Evolutionary conservation across 2,888 invertebrate genomes (phyloP).

Genomic region (Cyaniris semiargus): DNA sequence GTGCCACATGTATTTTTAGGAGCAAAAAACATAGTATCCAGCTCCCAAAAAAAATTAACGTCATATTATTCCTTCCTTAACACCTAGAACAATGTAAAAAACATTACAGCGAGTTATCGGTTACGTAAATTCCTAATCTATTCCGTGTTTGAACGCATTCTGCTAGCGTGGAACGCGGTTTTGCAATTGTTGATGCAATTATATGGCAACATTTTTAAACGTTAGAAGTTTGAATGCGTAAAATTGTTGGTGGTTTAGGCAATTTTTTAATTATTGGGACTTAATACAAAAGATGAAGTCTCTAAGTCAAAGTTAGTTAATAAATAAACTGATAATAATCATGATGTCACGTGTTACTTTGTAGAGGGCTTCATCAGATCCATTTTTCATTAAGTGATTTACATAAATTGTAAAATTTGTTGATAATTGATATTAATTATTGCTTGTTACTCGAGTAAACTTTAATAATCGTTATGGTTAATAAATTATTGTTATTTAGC

Average conservation of each 20-base stretch:
- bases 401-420: not conserved
- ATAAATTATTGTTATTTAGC: not conserved
- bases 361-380: not conserved
- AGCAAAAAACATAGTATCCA: not conserved
- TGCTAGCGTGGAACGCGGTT: conserved; percentile 31
- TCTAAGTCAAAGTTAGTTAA: too few species aligned
- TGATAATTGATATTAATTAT: not conserved
- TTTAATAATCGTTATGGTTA: not conserved
- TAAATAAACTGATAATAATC: not conserved
- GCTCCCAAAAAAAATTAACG: not conserved
- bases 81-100: conserved; percentile 27
- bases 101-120: conserved; percentile 39
- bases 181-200: conserved; percentile 31
- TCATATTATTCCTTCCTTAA: conserved; percentile 30
- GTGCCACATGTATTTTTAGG: too few species aligned
- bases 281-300: not conserved
- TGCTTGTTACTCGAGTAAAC: not conserved
- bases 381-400: not conserved
- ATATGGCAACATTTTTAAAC: conserved; percentile 25
- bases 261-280: conserved; percentile 1
- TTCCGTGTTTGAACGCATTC: conserved; percentile 38
- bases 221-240: conserved; percentile 14
- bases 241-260: not conserved
- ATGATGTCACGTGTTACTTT: not conserved
- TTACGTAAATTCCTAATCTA: conserved; percentile 38